phyloP scores from a whole-genome alignment of 2,797 vertebrate species.

The Diplodus puntazzo region DNA sequence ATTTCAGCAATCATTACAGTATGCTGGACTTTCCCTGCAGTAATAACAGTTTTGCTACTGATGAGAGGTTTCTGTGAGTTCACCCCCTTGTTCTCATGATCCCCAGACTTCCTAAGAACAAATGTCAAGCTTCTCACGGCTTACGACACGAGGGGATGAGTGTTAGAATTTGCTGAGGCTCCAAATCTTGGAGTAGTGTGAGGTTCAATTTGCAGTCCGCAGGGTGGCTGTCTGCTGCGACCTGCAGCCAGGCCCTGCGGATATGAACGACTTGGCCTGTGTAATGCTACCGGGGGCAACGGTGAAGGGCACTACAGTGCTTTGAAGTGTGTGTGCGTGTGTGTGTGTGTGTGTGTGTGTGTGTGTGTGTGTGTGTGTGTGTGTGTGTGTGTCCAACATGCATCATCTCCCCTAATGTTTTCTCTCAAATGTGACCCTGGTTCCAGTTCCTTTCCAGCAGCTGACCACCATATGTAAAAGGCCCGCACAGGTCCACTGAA shows the following conservation, averaged over 20 bases:
- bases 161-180: conserved; percentile 32
- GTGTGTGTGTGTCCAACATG: conserved; percentile 48
- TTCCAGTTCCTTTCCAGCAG: conserved; percentile 73
- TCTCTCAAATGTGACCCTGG: conserved; percentile 70
- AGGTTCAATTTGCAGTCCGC: conserved; percentile 33
- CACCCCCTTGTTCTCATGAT: conserved; percentile 23
- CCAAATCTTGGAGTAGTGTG: conserved; percentile 33
- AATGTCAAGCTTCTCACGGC: conserved; percentile 44
- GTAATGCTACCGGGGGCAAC: conserved; percentile 14
- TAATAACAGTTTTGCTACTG: conserved; percentile 43
- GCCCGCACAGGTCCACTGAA: conserved; percentile 68
- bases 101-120: conserved; percentile 33
- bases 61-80: conserved; percentile 34
- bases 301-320: conserved; percentile 48
- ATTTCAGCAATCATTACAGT: conserved; percentile 45
- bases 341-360: conserved; percentile 29
- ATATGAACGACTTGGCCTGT: conserved; percentile 43
- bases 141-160: conserved; percentile 18
- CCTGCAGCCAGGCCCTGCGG: conserved; percentile 40
- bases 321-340: conserved; percentile 42
- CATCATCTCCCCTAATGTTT: conserved; percentile 64
- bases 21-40: conserved; percentile 38
- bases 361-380: conserved; percentile 19
- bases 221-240: conserved; percentile 26
- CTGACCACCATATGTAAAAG: conserved; percentile 79